Evolutionary conservation across 1,140 invertebrate genomes (phyloP).

Genomic region (Aphis craccivora): DNA sequence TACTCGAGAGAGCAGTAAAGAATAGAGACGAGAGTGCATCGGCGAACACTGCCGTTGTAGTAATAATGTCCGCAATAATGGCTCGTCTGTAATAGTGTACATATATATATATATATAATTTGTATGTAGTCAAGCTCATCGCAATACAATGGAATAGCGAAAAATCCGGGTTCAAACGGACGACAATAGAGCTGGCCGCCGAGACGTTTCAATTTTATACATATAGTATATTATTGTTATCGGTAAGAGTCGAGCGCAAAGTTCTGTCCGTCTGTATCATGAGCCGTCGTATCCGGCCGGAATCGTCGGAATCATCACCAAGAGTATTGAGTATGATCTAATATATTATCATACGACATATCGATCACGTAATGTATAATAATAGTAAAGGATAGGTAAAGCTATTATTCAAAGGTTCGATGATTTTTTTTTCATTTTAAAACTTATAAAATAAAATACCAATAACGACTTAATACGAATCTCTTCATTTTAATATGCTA

Average conservation of each 20-base stretch:
- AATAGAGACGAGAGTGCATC: conserved; percentile 7
- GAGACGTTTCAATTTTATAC: not conserved
- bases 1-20: not conserved
- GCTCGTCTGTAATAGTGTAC: not conserved
- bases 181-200: not conserved
- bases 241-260: not conserved
- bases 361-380: not conserved
- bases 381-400: too few relatives aligned
- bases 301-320: not conserved
- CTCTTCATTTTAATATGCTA: too few relatives aligned
- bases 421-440: too few relatives aligned
- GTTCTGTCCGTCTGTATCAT: not conserved
- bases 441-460: too few relatives aligned
- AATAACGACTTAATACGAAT: too few relatives aligned
- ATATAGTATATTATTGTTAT: not conserved
- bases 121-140: not conserved
- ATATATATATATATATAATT: not conserved
- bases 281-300: too few relatives aligned
- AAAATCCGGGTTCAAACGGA: not conserved
- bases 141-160: not conserved
- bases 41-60: not conserved
- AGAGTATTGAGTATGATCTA: too few relatives aligned
- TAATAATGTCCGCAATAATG: not conserved
- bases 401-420: too few relatives aligned
- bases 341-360: not conserved